A percentile compares a stretch with the other conserved stretches of the same genome.
phyloP scores from a whole-genome alignment of 2,797 vertebrate species.

The Anguilla marmorata region DNA sequence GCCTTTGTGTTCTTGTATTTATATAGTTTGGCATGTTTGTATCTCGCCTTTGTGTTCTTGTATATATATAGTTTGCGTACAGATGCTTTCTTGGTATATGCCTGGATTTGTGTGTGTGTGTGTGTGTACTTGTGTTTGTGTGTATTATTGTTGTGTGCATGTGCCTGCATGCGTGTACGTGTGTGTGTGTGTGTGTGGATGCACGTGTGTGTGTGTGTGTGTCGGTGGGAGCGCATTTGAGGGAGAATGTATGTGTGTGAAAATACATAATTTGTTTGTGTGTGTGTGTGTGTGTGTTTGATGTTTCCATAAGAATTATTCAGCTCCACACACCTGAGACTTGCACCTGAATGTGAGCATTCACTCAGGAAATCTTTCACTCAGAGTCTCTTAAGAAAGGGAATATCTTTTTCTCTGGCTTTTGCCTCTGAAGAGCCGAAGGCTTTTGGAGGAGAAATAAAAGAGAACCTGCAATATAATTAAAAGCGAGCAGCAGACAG shows the following conservation, averaged over 20 bases:
- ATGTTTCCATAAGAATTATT: slow-evolving; percentile 18
- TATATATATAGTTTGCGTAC: slow-evolving; percentile 3
- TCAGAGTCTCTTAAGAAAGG: background rate
- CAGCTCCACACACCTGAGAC: background rate
- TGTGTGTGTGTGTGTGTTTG: background rate
- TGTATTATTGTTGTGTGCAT: background rate
- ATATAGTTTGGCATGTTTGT: slow-evolving; percentile 38
- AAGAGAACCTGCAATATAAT: slow-evolving; percentile 41
- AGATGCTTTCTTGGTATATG: background rate
- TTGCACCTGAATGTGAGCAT: background rate
- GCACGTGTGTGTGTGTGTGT: background rate
- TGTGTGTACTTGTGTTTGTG: background rate
- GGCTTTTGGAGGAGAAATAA: slow-evolving; percentile 52
- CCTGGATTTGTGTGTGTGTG: background rate
- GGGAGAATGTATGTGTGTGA: background rate
- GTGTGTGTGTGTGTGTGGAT: slow-evolving; percentile 17
- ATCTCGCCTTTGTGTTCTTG: slow-evolving; percentile 37
- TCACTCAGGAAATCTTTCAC: background rate
- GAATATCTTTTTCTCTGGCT: background rate
- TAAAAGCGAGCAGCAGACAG: slow-evolving; percentile 57
- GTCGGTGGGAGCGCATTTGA: background rate
- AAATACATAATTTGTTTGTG: background rate
- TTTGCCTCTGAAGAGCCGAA: background rate
- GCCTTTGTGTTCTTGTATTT: slow-evolving; percentile 35
- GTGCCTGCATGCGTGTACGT: slow-evolving; percentile 37